These are phyloP conservation scores for Sinelater perroti DNA, from an alignment of 2,888 invertebrate genomes.

Conservation along the genomic window DNA sequence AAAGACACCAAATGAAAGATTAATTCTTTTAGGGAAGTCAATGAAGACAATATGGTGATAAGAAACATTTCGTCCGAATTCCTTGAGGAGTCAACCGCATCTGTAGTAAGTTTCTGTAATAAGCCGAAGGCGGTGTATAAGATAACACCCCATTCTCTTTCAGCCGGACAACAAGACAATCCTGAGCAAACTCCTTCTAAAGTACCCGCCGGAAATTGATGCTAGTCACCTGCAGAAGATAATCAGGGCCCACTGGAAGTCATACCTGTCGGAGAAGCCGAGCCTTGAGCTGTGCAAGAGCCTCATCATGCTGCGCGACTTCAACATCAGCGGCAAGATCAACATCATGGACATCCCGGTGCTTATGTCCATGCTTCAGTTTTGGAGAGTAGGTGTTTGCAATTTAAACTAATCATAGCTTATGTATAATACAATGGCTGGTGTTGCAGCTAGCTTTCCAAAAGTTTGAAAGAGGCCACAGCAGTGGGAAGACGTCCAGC, in stretches of 20 bases:
- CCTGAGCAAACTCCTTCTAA: conserved; percentile 62
- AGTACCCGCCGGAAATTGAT: conserved; percentile 71
- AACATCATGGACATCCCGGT: conserved; percentile 69
- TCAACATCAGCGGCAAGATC: conserved; percentile 70
- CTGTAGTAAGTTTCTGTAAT: conserved; percentile 62
- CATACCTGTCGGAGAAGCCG: conserved; percentile 67
- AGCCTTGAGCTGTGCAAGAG: conserved; percentile 73
- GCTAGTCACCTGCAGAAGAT: conserved; percentile 69
- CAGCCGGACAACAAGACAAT: conserved; percentile 65
- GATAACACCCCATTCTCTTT: conserved; percentile 42
- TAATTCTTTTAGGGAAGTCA: conserved; percentile 70
- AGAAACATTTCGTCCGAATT: conserved; percentile 70
- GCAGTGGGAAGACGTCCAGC: conserved; percentile 68
- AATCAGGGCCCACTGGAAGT: conserved; percentile 67
- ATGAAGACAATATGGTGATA: conserved; percentile 77
- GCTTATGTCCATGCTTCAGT: conserved; percentile 70
- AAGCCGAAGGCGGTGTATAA: not conserved
- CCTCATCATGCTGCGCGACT: conserved; percentile 73
- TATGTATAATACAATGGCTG: not conserved
- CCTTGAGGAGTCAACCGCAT: conserved; percentile 64
- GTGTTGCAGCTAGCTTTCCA: conserved; percentile 65
- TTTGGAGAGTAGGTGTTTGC: conserved; percentile 66
- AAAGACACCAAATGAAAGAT: not conserved
- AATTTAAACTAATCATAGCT: not conserved
- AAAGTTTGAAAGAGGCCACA: conserved; percentile 66